These are phyloP conservation scores for Athrips mouffetella DNA, from an alignment of 2,888 invertebrate genomes.

Conservation along the genomic window DNA sequence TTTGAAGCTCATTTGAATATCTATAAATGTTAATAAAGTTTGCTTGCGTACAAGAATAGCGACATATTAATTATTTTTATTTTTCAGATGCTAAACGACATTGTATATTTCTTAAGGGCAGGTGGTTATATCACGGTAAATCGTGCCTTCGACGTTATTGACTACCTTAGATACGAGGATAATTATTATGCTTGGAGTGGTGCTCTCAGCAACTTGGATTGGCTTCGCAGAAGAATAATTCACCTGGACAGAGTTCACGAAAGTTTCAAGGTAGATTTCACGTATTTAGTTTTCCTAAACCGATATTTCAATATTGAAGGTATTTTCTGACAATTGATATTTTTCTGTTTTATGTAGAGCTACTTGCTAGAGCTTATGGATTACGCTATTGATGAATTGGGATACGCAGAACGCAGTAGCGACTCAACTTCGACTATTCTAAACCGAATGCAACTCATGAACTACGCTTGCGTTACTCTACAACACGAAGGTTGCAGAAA, in stretches of 20 bases:
- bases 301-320: not conserved
- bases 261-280: constrained; percentile 53
- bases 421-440: constrained; percentile 78
- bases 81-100: constrained; percentile 84
- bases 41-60: not conserved
- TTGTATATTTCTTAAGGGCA: constrained; percentile 82
- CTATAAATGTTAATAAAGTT: too few relatives aligned
- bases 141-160: constrained; percentile 80
- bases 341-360: constrained; percentile 37
- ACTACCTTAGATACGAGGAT: constrained; percentile 82
- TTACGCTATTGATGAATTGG: constrained; percentile 66
- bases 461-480: constrained; percentile 81
- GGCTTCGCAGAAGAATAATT: constrained; percentile 60
- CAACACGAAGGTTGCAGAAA: constrained; percentile 78
- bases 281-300: too few relatives aligned
- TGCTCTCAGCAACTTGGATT: constrained; percentile 75
- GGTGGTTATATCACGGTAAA: constrained; percentile 70
- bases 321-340: not conserved
- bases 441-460: constrained; percentile 77
- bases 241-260: constrained; percentile 49
- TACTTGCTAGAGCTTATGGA: constrained; percentile 68
- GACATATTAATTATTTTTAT: constrained; percentile 1
- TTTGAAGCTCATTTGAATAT: too few relatives aligned
- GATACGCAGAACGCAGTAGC: constrained; percentile 58
- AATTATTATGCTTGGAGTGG: constrained; percentile 89